Percentiles rank a stretch among this genome's conserved stretches.
Evolutionary conservation across 1,140 invertebrate species (phyloP).

Genomic region (Meloidogyne floridensis): DNA sequence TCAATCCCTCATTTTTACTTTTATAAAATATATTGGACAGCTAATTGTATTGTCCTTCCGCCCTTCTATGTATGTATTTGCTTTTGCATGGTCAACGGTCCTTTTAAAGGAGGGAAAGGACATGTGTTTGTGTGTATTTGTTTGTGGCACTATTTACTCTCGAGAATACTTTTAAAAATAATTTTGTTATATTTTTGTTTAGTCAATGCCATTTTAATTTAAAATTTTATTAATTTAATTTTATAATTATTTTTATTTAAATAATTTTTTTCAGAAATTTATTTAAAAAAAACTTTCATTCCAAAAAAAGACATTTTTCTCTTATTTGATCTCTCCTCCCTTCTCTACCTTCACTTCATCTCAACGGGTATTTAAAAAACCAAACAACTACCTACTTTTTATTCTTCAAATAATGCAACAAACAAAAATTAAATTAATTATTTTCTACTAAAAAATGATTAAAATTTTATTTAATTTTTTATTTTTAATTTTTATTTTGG

Average conservation of each 20-base stretch:
- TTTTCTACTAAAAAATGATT: neutral
- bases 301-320: too few species aligned
- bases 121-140: neutral
- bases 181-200: neutral
- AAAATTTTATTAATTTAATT: neutral
- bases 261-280: too few species aligned
- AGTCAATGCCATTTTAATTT: neutral
- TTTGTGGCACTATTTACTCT: neutral
- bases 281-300: too few species aligned
- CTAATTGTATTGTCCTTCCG: slow-evolving; percentile 6
- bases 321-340: too few species aligned
- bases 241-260: neutral
- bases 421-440: neutral
- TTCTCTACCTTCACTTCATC: too few species aligned
- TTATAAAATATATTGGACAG: slow-evolving; percentile 4
- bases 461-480: slow-evolving; percentile 4
- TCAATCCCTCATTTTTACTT: neutral
- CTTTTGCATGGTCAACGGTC: neutral
- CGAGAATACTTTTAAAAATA: neutral
- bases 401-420: neutral
- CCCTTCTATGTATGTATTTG: neutral
- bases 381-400: neutral
- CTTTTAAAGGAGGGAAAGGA: neutral
- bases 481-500: neutral
- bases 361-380: neutral